A percentile compares a stretch with the other conserved stretches of the same genome.
Evolutionary conservation across 2,888 invertebrate genomes (phyloP).

Genomic region (Conomelus anceps): DNA sequence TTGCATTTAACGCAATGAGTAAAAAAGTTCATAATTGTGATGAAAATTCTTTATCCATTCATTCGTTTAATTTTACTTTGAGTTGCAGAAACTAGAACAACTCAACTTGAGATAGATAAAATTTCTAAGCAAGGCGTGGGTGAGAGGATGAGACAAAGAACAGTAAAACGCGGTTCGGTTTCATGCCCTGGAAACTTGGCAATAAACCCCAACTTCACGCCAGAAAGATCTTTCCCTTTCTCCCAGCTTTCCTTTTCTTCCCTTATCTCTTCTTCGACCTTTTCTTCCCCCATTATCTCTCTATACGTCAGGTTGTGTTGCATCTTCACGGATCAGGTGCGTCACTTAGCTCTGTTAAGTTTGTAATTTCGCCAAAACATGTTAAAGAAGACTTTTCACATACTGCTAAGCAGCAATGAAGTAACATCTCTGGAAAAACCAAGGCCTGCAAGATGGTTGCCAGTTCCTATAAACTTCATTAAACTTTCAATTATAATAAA

Average conservation of each 20-base stretch:
- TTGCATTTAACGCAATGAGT: no score
- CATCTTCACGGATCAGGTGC: not conserved
- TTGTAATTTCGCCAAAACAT: not conserved
- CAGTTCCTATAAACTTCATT: no score
- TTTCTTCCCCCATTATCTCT: no score
- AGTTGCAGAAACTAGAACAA: slow-evolving; percentile 20
- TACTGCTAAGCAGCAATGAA: not conserved
- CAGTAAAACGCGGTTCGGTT: not conserved
- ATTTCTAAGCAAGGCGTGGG: not conserved
- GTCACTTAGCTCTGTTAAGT: not conserved
- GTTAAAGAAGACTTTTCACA: not conserved
- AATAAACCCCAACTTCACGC: not conserved
- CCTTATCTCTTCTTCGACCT: not conserved
- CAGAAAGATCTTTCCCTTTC: not conserved
- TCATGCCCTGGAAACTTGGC: not conserved
- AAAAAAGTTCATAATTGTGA: no score
- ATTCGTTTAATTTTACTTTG: not conserved
- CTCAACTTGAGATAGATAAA: not conserved
- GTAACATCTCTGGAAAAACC: not conserved
- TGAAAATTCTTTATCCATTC: no score
- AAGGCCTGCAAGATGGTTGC: not conserved
- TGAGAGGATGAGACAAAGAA: not conserved
- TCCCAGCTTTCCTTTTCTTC: not conserved
- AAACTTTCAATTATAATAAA: no score
- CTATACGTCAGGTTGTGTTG: no score